Evolutionary conservation across 2,888 invertebrate genomes (phyloP).

Genomic region (Trachelus iudaicus): DNA sequence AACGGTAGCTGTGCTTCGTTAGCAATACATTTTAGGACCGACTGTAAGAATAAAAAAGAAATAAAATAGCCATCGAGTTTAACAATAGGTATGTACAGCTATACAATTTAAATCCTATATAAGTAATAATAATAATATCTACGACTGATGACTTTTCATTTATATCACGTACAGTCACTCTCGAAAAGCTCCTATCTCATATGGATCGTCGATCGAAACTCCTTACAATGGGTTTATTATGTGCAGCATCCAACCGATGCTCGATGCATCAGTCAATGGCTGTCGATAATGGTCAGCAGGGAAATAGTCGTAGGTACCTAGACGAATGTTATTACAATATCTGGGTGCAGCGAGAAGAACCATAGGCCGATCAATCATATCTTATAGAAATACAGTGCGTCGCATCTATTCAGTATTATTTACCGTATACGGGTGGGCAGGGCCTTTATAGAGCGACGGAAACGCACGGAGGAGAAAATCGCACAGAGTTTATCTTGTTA

Average conservation of each 20-base stretch:
- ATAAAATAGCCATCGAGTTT: too few species aligned
- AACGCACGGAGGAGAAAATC: conserved; percentile 34
- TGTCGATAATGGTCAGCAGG: conserved; percentile 32
- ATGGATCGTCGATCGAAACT: conserved; percentile 26
- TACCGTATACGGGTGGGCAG: conserved; percentile 22
- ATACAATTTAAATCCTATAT: too few species aligned
- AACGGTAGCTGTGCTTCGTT: background rate
- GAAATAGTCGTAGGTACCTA: conserved; percentile 20
- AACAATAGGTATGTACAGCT: too few species aligned
- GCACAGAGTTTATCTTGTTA: conserved; percentile 11
- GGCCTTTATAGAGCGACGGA: conserved; percentile 25
- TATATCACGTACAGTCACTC: background rate
- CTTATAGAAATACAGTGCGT: conserved; percentile 38
- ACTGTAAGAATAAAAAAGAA: background rate
- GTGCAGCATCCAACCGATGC: conserved; percentile 21
- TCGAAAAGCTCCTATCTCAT: background rate
- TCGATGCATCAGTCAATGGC: conserved; percentile 27
- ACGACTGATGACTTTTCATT: background rate
- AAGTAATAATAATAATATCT: background rate
- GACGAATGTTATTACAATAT: conserved; percentile 38
- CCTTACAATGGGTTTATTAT: conserved; percentile 32
- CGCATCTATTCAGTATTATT: conserved; percentile 44
- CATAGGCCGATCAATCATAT: conserved; percentile 49
- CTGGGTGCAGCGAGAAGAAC: conserved; percentile 19
- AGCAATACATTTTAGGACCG: background rate